Base-by-base conservation (phyloP, 2,888 invertebrate genomes). In the Acrobasis consociella region DNA sequence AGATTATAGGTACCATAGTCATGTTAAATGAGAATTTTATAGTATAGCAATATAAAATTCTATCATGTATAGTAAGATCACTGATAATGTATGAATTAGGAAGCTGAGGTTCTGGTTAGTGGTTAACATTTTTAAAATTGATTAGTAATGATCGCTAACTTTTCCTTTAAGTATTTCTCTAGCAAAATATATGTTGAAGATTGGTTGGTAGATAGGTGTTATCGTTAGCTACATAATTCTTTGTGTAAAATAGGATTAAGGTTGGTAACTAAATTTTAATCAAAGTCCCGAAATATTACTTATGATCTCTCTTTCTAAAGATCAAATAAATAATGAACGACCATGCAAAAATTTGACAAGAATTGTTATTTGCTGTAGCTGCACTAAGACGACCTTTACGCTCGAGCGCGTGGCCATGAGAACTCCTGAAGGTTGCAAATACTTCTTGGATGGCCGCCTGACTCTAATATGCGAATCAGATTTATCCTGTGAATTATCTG, bases 371-470 rank as follows among this genome's bases (percentile, higher is more conserved):
- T 70, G 76, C 77, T 80, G 76, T 80, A 81, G 81, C 77, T 82
- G 83, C 80, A 71, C 73, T 71, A 71, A 76, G 78, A 81, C 82
- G 85, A 86, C 89, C 89, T 91, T 87, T 85, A 86, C 85, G 87
- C 82, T 82, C 79, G 77, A 81, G 73, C 80, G 87, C 81, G 76
- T 81, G 88, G 83, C 89, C 87, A 86, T 89, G 89, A 89, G 86
- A 81, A 77, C 77, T 74, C 80, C 81, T 82, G 87, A 89, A 90
- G 90, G 90, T 89, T 87, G 81, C 73, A 66, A 72, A 74, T 76
- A 74, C 78, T 83, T 78, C 78, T 80, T 77, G 76, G 77, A 78
- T 80, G 72, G 69, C 67, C 73, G 75, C 64, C 60, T 65, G 69
- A 69, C 65, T 60, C 59, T 37, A 15, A 52, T 50, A 39, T 31